phyloP scores from a whole-genome alignment of 2,113 vertebrate genomes.

The Mystacornis crossleyi region DNA sequence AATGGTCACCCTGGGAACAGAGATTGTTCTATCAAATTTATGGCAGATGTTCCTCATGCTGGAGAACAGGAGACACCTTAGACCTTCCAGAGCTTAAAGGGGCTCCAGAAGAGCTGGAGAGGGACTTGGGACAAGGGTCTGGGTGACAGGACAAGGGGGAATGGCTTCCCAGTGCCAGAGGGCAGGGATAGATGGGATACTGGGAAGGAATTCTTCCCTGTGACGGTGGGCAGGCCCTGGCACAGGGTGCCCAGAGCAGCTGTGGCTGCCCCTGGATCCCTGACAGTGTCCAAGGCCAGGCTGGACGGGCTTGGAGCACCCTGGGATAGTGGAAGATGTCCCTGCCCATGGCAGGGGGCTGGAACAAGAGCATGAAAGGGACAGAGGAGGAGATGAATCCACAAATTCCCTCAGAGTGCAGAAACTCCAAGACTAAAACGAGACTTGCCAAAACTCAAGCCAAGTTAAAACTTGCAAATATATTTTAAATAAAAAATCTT shows the following conservation, averaged over 20 bases:
- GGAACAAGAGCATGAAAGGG: neutral
- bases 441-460: neutral
- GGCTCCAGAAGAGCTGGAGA: neutral
- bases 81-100: neutral
- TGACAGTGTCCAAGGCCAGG: neutral
- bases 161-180: neutral
- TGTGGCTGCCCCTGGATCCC: neutral
- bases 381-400: neutral
- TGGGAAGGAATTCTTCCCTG: accelerated
- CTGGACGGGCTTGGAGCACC: accelerated
- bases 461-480: neutral
- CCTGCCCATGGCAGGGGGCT: neutral
- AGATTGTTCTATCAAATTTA: neutral
- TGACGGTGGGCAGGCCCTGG: neutral
- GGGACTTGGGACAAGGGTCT: neutral
- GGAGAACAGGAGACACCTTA: neutral
- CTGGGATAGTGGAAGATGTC: neutral
- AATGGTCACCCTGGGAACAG: neutral
- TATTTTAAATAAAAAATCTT: neutral
- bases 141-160: neutral
- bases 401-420: neutral
- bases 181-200: accelerated
- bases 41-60: neutral
- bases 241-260: neutral
- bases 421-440: neutral